Percentiles rank a stretch among this genome's conserved stretches.
Conservation (phyloP, 2,113 vertebrate genomes). For the Lipophrys pholis region DNA sequence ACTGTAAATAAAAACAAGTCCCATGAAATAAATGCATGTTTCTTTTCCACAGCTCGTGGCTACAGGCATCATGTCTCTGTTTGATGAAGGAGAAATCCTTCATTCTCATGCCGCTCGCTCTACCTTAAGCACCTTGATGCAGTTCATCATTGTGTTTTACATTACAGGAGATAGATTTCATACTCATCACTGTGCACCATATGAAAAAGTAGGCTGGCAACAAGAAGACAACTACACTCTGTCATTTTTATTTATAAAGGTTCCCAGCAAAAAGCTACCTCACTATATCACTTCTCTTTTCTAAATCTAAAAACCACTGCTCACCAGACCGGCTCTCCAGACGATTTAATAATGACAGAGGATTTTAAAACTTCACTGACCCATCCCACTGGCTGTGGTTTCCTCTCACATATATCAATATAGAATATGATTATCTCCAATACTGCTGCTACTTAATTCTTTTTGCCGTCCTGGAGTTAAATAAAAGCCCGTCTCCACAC, state of each 20-base stretch:
- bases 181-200: constrained; percentile 1
- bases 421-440: background rate
- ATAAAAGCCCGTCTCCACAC: no score
- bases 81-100: background rate
- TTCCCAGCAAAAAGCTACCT: background rate
- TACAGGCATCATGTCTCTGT: background rate
- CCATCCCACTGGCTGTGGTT: background rate
- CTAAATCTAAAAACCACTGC: constrained; percentile 12
- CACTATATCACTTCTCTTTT: background rate
- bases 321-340: constrained; percentile 12
- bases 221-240: constrained; percentile 11
- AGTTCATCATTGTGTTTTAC: constrained; percentile 13
- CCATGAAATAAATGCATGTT: background rate
- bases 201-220: constrained; percentile 9
- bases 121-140: constrained; percentile 12
- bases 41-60: background rate
- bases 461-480: no score
- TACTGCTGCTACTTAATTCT: background rate
- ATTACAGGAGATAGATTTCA: constrained; percentile 11
- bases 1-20: background rate
- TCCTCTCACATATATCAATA: background rate
- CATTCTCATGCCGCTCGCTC: constrained; percentile 12
- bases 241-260: constrained; percentile 29
- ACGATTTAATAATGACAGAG: constrained; percentile 3
- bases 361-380: constrained; percentile 11